phyloP scores from a whole-genome alignment of 2,797 vertebrate species.

The Poecilia picta region DNA sequence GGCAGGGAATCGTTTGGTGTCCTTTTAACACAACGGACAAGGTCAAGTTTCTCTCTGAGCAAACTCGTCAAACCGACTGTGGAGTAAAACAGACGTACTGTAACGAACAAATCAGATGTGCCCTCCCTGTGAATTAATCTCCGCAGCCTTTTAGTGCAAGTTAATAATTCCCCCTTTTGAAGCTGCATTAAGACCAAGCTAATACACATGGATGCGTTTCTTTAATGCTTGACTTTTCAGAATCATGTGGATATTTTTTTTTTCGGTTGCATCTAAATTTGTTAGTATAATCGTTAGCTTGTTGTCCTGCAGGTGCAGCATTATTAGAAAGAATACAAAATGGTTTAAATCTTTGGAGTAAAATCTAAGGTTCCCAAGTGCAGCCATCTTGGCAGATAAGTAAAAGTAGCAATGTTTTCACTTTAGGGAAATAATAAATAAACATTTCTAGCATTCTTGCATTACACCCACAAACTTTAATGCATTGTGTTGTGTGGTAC shows the following conservation, averaged over 20 bases:
- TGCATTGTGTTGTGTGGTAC: neutral
- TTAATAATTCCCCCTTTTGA: slow-evolving; percentile 41
- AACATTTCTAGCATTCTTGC: neutral
- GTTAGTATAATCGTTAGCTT: slow-evolving; percentile 24
- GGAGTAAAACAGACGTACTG: slow-evolving; percentile 42
- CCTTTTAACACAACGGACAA: slow-evolving; percentile 58
- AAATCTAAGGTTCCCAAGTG: neutral
- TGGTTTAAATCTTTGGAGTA: slow-evolving; percentile 14
- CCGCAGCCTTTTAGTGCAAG: slow-evolving; percentile 33
- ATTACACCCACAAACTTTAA: neutral
- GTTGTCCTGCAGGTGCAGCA: slow-evolving; percentile 33
- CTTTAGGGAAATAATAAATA: neutral
- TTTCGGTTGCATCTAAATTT: slow-evolving; percentile 21
- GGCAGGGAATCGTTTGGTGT: slow-evolving; percentile 55
- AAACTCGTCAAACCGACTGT: slow-evolving; percentile 40
- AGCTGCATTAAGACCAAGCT: slow-evolving; percentile 35
- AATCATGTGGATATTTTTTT: slow-evolving; percentile 22
- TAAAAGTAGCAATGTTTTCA: neutral
- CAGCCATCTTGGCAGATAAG: neutral
- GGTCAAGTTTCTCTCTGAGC: slow-evolving; percentile 65
- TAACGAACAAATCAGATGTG: slow-evolving; percentile 40
- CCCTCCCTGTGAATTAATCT: slow-evolving; percentile 41
- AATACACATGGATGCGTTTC: slow-evolving; percentile 50
- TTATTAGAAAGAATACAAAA: slow-evolving; percentile 31
- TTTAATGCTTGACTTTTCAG: slow-evolving; percentile 41